A percentile compares a stretch with the other conserved stretches of the same genome.
phyloP scores from a whole-genome alignment of 2,797 vertebrate genomes.

The Gadopsis bispinosus region DNA sequence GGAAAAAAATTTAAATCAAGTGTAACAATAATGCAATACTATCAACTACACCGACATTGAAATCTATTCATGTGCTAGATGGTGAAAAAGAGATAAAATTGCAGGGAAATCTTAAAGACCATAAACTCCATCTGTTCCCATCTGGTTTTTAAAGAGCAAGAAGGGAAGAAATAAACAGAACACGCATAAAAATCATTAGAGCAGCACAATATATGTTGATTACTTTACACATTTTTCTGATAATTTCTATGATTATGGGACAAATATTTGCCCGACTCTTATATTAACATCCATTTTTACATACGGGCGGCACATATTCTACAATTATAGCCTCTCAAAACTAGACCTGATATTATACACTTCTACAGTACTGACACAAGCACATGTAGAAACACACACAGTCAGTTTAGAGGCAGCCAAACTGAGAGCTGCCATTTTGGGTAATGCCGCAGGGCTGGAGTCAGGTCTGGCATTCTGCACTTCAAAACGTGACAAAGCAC shows the following conservation, averaged over 20 bases:
- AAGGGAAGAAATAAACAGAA: neutral
- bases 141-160: neutral
- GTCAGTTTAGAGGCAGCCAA: slow-evolving; percentile 39
- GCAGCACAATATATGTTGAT: neutral
- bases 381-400: slow-evolving; percentile 38
- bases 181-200: neutral
- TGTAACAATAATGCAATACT: slow-evolving; percentile 6
- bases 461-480: slow-evolving; percentile 60
- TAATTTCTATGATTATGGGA: neutral
- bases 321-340: slow-evolving; percentile 19
- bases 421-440: slow-evolving; percentile 69
- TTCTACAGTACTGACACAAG: slow-evolving; percentile 13
- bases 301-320: neutral
- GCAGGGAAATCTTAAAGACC: neutral
- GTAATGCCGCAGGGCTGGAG: slow-evolving; percentile 54
- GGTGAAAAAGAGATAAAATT: neutral
- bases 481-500: slow-evolving; percentile 64
- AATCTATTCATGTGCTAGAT: neutral
- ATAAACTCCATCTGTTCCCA: neutral
- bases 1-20: slow-evolving; percentile 43
- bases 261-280: neutral
- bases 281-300: neutral
- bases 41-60: neutral
- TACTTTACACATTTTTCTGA: neutral
- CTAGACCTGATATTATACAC: slow-evolving; percentile 6